Percentiles rank a stretch among this genome's conserved stretches.
These are phyloP conservation scores for Phorcus lineatus DNA, from an alignment of 2,888 invertebrate genomes.

Conservation along the genomic window DNA sequence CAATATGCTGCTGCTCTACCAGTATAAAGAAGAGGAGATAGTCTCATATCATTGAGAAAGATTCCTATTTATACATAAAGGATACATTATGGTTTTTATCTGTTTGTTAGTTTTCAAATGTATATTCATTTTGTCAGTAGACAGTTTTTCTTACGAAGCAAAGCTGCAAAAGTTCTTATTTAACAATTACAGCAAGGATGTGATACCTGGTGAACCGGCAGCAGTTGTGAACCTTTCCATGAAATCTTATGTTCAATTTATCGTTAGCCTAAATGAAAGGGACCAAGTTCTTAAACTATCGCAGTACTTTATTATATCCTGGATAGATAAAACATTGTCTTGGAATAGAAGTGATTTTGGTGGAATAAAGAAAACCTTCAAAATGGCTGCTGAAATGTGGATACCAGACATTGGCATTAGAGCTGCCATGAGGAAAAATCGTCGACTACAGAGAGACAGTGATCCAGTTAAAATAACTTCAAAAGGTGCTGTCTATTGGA, in stretches of 20 bases:
- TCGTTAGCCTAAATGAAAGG: neutral
- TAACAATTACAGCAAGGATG: neutral
- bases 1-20: too few relatives aligned
- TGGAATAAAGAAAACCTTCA: neutral
- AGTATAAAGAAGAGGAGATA: too few relatives aligned
- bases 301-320: neutral
- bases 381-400: neutral
- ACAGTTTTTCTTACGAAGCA: neutral
- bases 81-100: too few relatives aligned
- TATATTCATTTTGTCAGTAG: neutral
- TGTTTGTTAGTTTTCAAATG: neutral
- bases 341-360: neutral
- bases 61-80: too few relatives aligned
- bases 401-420: neutral
- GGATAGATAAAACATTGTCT: neutral
- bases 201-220: neutral
- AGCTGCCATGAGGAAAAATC: neutral
- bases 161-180: neutral
- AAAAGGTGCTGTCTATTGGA: neutral
- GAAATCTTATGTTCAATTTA: neutral
- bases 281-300: neutral
- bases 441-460: neutral
- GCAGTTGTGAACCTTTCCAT: neutral
- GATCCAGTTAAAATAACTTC: neutral
- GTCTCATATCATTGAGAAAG: too few relatives aligned